Evolutionary conservation across 2,797 vertebrate genomes (phyloP), one percentile per base, ranked within the genome.

Genomic region (Hydrocynus forskahlii): DNA sequence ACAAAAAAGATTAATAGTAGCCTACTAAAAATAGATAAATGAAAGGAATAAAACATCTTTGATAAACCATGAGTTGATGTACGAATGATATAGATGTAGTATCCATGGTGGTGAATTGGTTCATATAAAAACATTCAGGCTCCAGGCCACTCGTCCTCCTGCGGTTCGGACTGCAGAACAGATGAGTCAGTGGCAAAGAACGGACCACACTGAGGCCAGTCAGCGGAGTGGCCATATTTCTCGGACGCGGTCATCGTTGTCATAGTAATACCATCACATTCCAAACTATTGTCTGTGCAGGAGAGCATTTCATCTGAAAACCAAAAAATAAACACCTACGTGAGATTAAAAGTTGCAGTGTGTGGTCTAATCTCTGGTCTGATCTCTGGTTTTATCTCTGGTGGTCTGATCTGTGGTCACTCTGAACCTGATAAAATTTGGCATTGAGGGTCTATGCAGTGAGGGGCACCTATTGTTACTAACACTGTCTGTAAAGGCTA

Each of bases 131-230:
- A 17, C 17, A 1, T 50, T 80, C 52, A 80, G 62, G 21, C 23
- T 43, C n/a, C 59, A 43, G 79, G 60, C 79, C 79, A 80, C 60
- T 80, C 79, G n/a, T 80, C 79, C 23, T 80, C 79, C 40, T 80
- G 79, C 0, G 79, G 79, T 23, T 80, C 79, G 0, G 79, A 74
- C 16, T 17, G 68, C 6, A 70, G 13, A 5, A 29, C 8, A 57
- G 4, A 80, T 0, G 60, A 50, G 0, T 59, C 78, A 7, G n/a
- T 62, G 13, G 21, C 16, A 21, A 5, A 14, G 23, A 21, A 25
- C 1, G n/a, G 29, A 3, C 17, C 38, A 48, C 43, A 63, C 6
- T n/a, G 10, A 16, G 19, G n/a, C 38, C 0, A 9, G 23, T n/a
- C 12, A 17, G 50, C 19, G 1, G 54, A 35, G 1, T 21, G 9